These are phyloP conservation scores for Stomatorhinus ivindoensis DNA, from an alignment of 2,113 vertebrate genomes.

Conservation along the genomic window DNA sequence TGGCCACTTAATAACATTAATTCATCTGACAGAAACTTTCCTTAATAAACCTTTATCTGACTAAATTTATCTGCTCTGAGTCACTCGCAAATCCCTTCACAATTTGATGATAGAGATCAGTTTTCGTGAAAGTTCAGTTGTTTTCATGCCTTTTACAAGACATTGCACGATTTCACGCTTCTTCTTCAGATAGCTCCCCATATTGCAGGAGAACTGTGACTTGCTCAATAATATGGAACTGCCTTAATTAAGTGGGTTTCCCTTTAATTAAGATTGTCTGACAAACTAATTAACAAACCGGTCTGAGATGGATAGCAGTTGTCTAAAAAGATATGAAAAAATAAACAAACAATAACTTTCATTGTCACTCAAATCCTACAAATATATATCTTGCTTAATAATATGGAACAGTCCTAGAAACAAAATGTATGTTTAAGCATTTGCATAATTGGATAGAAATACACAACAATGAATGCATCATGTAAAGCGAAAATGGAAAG, in stretches of 20 bases:
- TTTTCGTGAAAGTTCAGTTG: neutral
- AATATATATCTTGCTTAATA: neutral
- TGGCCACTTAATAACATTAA: neutral
- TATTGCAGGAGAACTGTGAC: neutral
- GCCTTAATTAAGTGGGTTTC: neutral
- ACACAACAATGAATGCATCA: neutral
- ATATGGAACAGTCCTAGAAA: neutral
- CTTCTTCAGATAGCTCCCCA: neutral
- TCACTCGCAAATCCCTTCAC: neutral
- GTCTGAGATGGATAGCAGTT: neutral
- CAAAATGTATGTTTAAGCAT: neutral
- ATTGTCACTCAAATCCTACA: neutral
- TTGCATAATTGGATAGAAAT: neutral
- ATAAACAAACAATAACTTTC: neutral
- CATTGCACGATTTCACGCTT: neutral
- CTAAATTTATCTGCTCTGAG: neutral
- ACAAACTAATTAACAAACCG: neutral
- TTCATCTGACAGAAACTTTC: neutral
- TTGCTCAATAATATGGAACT: neutral
- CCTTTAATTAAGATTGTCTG: neutral
- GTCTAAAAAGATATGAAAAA: neutral
- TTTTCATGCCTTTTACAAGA: neutral
- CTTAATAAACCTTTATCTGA: neutral
- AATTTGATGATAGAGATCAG: neutral
- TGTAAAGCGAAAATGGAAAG: neutral